These are phyloP conservation scores for Uropsilus gracilis DNA, from an alignment of 2,113 vertebrate species.

Conservation along the genomic window DNA sequence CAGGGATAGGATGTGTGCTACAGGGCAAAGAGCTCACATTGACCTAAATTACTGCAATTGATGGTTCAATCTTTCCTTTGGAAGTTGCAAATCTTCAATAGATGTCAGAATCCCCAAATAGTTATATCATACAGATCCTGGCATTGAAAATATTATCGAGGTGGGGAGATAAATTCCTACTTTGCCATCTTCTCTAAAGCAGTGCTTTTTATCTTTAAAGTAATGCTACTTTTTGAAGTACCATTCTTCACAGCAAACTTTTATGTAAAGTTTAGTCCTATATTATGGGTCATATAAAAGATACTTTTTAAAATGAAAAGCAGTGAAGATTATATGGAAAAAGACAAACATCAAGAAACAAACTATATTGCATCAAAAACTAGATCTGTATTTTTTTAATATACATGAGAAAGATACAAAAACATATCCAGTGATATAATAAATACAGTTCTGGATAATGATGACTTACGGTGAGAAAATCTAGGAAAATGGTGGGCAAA, in stretches of 20 bases:
- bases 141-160: background rate
- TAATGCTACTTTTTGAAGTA: background rate
- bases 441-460: background rate
- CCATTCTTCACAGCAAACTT: background rate
- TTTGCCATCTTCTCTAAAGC: background rate
- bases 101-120: background rate
- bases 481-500: rapidly evolving
- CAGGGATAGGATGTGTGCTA: background rate
- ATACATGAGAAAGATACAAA: background rate
- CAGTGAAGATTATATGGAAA: background rate
- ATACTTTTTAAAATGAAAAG: background rate
- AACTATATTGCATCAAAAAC: background rate
- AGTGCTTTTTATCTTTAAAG: background rate
- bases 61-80: background rate
- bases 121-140: background rate
- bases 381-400: background rate
- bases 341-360: background rate
- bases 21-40: background rate
- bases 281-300: background rate
- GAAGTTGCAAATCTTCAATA: background rate
- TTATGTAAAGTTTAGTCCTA: background rate
- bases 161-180: background rate
- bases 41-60: background rate
- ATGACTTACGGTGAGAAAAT: background rate
- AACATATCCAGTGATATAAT: background rate